A percentile compares a stretch with the other conserved stretches of the same genome.
These are phyloP conservation scores for Formica exsecta DNA, from an alignment of 1,140 invertebrate species.

Conservation along the genomic window DNA sequence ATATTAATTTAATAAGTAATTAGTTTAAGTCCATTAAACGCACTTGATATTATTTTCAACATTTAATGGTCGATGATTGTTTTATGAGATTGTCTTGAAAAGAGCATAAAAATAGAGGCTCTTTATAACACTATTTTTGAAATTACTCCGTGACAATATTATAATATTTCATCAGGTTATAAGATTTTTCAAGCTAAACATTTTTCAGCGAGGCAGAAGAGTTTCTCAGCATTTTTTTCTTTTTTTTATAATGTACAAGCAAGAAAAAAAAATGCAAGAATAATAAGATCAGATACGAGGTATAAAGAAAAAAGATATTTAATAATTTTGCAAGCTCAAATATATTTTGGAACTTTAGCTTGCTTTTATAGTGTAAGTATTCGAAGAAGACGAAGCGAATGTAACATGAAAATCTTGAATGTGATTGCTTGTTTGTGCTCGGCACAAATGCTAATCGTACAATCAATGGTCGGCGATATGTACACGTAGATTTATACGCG, in stretches of 20 bases:
- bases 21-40: background rate
- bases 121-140: too few species aligned
- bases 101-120: too few species aligned
- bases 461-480: conserved; percentile 78
- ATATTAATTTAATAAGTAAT: conserved; percentile 9
- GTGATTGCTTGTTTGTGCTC: conserved; percentile 79
- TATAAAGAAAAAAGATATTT: conserved; percentile 29
- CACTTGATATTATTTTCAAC: background rate
- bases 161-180: too few species aligned
- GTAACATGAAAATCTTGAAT: conserved; percentile 68
- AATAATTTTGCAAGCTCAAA: conserved; percentile 39
- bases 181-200: too few species aligned
- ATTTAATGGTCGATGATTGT: background rate
- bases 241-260: background rate
- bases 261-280: background rate
- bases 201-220: too few species aligned
- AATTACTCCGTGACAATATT: too few species aligned
- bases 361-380: conserved; percentile 29
- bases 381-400: background rate
- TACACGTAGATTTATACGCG: conserved; percentile 58
- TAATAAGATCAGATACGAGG: background rate
- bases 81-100: background rate
- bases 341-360: conserved; percentile 29
- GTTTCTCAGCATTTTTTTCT: too few species aligned
- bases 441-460: conserved; percentile 80